phyloP scores from a whole-genome alignment of 2,113 vertebrate genomes.

The Periophthalmodon schlosseri region DNA sequence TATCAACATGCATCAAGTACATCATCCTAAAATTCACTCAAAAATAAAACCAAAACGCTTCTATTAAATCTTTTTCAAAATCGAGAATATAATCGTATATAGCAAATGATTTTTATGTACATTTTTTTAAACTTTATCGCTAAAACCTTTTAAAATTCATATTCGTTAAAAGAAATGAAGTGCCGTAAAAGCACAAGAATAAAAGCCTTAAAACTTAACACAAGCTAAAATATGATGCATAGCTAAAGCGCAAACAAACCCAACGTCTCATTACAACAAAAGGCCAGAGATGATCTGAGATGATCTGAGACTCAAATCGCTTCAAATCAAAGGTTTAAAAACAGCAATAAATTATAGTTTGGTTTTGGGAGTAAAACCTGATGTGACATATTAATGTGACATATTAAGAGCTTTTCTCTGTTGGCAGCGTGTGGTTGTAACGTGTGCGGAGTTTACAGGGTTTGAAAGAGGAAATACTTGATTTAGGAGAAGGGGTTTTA shows the following conservation, averaged over 20 bases:
- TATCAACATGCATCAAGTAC: constrained; percentile 68
- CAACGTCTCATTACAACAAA: constrained; percentile 57
- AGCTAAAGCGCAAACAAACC: constrained; percentile 53
- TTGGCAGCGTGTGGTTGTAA: neutral
- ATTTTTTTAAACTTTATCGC: constrained; percentile 67
- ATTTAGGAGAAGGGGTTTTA: too few species aligned
- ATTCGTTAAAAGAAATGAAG: constrained; percentile 49
- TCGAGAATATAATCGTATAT: constrained; percentile 64
- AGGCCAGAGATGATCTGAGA: constrained; percentile 61
- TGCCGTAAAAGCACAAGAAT: constrained; percentile 43
- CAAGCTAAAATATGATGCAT: constrained; percentile 60
- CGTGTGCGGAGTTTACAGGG: neutral
- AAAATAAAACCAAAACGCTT: constrained; percentile 48
- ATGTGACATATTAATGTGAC: neutral
- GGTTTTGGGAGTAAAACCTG: neutral
- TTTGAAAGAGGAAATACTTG: neutral
- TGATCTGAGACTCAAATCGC: constrained; percentile 61
- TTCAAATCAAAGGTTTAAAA: constrained; percentile 59
- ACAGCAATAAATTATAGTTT: constrained; percentile 73
- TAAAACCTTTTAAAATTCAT: constrained; percentile 60
- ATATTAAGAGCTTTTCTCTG: neutral
- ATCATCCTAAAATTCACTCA: constrained; percentile 63
- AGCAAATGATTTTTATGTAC: constrained; percentile 76
- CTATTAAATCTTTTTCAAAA: constrained; percentile 66
- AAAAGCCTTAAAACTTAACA: constrained; percentile 56